Conservation (phyloP, 2,888 invertebrate genomes). For the Meghimatium bilineatum region DNA sequence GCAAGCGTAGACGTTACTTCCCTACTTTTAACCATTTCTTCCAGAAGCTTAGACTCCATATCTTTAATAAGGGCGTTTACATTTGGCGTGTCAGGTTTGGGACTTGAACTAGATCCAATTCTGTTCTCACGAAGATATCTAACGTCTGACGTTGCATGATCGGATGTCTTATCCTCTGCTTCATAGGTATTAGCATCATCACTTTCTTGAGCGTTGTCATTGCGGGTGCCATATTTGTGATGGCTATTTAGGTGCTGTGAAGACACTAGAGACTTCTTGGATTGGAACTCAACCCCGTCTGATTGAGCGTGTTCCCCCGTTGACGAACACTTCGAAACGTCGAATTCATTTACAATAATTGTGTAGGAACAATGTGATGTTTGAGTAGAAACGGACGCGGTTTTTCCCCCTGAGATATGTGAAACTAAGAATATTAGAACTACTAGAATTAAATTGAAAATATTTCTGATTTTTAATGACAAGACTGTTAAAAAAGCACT, state of each 20-base stretch:
- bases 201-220: conserved; percentile 15
- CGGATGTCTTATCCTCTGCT: neutral
- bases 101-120: neutral
- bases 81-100: neutral
- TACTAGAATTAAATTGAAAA: neutral
- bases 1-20: conserved; percentile 65
- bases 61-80: conserved; percentile 48
- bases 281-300: conserved; percentile 15
- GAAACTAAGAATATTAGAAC: neutral
- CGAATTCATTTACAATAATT: conserved; percentile 69
- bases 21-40: conserved; percentile 64
- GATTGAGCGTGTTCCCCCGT: conserved; percentile 53
- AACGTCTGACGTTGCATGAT: neutral
- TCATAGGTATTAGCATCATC: too few species aligned
- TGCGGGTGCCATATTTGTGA: neutral
- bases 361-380: conserved; percentile 60
- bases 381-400: conserved; percentile 37
- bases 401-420: neutral
- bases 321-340: conserved; percentile 62
- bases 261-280: neutral
- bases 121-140: neutral
- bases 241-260: neutral
- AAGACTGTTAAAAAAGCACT: neutral
- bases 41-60: conserved; percentile 56
- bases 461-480: neutral